phyloP scores from a whole-genome alignment of 2,888 invertebrate genomes.

The Leucophora obtusa region DNA sequence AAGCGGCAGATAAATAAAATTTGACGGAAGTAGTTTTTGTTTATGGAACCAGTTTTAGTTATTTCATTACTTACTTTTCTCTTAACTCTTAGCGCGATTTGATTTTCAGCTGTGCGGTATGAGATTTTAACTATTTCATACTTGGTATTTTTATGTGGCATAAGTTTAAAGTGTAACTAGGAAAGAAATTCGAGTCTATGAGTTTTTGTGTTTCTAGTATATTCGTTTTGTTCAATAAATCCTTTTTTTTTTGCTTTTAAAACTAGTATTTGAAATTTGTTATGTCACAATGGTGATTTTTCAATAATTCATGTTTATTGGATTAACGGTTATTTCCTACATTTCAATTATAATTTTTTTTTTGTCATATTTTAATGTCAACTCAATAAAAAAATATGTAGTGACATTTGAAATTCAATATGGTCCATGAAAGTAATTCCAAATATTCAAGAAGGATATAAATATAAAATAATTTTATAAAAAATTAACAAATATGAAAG shows the following conservation, averaged over 20 bases:
- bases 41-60: constrained; percentile 24
- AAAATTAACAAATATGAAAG: background rate
- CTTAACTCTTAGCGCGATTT: background rate
- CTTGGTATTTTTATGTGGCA: background rate
- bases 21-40: constrained; percentile 60
- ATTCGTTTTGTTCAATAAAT: constrained; percentile 5
- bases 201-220: background rate
- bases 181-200: constrained; percentile 8
- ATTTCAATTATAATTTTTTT: background rate
- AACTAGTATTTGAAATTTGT: constrained; percentile 3
- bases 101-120: constrained; percentile 1
- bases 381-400: background rate
- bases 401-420: background rate
- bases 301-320: constrained; percentile 1
- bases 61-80: background rate
- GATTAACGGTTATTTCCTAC: background rate
- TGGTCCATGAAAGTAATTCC: background rate
- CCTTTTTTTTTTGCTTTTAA: constrained; percentile 15
- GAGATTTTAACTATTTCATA: background rate
- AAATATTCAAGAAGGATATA: background rate
- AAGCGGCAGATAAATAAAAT: constrained; percentile 56
- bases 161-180: constrained; percentile 41
- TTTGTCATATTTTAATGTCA: background rate
- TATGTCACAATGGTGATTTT: constrained; percentile 51
- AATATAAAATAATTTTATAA: background rate